Percentiles rank a stretch among this genome's conserved stretches.
Evolutionary conservation across 2,888 invertebrate species (phyloP).

Genomic region (Pheosia tremula): DNA sequence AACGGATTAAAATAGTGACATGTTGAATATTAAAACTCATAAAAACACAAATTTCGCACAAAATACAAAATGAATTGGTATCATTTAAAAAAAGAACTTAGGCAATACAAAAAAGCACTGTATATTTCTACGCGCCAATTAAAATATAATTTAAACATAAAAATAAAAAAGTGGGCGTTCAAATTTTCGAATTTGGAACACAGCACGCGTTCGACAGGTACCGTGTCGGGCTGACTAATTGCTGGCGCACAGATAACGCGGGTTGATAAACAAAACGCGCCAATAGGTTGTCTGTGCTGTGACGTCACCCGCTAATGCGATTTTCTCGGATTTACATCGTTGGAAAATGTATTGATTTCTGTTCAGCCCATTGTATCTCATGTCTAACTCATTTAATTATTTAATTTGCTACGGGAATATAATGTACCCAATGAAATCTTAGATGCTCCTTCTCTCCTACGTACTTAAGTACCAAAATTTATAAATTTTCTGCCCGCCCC

Average conservation of each 20-base stretch:
- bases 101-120: neutral
- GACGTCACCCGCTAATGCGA: slow-evolving; percentile 55
- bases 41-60: neutral
- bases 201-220: slow-evolving; percentile 53
- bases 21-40: neutral
- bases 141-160: neutral
- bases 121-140: neutral
- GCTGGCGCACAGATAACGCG: slow-evolving; percentile 62
- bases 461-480: too few species aligned
- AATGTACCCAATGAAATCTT: too few species aligned
- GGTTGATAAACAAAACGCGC: slow-evolving; percentile 61
- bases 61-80: neutral
- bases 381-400: neutral
- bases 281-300: slow-evolving; percentile 41
- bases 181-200: slow-evolving; percentile 12
- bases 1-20: neutral
- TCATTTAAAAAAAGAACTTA: neutral
- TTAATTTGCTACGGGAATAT: too few species aligned
- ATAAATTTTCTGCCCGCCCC: too few species aligned
- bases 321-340: slow-evolving; percentile 53
- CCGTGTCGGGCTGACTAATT: slow-evolving; percentile 64
- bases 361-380: slow-evolving; percentile 10
- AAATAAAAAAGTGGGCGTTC: slow-evolving; percentile 3
- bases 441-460: too few species aligned
- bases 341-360: slow-evolving; percentile 35